phyloP scores from a whole-genome alignment of 2,888 invertebrate species.

The Tryphoninae sp. region DNA sequence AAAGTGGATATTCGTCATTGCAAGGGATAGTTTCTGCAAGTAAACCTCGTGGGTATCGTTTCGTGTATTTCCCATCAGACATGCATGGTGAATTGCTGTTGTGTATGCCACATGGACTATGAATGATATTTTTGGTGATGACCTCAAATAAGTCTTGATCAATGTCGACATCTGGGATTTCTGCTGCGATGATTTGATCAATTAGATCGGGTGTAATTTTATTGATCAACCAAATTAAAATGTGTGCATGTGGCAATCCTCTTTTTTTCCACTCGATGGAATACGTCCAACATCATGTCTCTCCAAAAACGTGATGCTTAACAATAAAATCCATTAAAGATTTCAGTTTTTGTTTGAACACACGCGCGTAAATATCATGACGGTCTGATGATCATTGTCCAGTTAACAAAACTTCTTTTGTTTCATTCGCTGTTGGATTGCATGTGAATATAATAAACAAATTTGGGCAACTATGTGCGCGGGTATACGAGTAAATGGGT shows the following conservation, averaged over 20 bases:
- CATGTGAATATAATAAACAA: constrained; percentile 37
- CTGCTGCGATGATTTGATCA: constrained; percentile 1
- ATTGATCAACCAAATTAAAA: not conserved
- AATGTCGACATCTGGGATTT: constrained; percentile 20
- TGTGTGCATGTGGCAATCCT: constrained; percentile 14
- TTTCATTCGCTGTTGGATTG: constrained; percentile 3
- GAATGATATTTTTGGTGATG: constrained; percentile 34
- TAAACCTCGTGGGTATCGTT: not conserved
- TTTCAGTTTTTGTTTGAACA: constrained; percentile 1
- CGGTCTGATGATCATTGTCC: not conserved
- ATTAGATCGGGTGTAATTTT: not conserved
- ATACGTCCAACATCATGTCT: not conserved
- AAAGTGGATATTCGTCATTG: constrained; percentile 23
- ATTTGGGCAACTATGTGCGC: constrained; percentile 42
- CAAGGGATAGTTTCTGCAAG: no score
- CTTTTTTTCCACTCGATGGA: constrained; percentile 15
- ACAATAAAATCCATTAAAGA: not conserved
- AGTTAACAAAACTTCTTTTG: not conserved
- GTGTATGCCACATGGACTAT: constrained; percentile 28
- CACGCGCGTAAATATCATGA: not conserved
- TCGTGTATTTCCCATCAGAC: constrained; percentile 13
- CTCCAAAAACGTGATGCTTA: not conserved
- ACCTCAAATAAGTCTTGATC: constrained; percentile 11
- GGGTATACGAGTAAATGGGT: no score
- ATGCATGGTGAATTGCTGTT: constrained; percentile 26